These are phyloP conservation scores for Arion vulgaris DNA, from an alignment of 1,140 invertebrate species.

Conservation along the genomic window DNA sequence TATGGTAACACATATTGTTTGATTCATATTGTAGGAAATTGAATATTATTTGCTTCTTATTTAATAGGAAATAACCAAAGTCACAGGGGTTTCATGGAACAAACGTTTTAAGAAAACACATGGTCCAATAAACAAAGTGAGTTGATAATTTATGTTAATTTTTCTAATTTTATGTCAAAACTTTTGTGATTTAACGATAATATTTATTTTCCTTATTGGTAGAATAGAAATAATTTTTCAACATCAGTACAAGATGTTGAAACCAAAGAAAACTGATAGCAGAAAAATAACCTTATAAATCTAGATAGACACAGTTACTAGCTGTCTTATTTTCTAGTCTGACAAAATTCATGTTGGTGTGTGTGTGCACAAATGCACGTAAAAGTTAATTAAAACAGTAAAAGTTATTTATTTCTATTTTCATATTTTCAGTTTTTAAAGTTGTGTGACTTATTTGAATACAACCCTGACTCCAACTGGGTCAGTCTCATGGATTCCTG, in stretches of 20 bases:
- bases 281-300: too few relatives aligned
- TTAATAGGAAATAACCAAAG: slow-evolving; percentile 62
- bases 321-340: too few relatives aligned
- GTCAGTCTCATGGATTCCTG: slow-evolving; percentile 38
- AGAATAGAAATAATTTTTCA: too few relatives aligned
- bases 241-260: too few relatives aligned
- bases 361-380: too few relatives aligned
- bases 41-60: neutral
- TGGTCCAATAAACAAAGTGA: slow-evolving; percentile 69
- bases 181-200: too few relatives aligned
- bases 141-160: neutral
- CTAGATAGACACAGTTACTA: too few relatives aligned
- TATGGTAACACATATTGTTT: neutral
- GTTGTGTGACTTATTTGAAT: slow-evolving; percentile 56
- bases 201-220: too few relatives aligned
- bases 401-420: neutral
- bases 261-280: too few relatives aligned
- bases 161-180: neutral
- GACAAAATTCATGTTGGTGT: too few relatives aligned
- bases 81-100: slow-evolving; percentile 71
- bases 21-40: neutral
- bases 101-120: slow-evolving; percentile 67
- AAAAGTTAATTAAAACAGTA: too few relatives aligned
- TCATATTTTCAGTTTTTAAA: slow-evolving; percentile 53
- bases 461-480: slow-evolving; percentile 51